Percentiles rank a stretch among this genome's conserved stretches.
Conservation (phyloP, 2,797 vertebrate species). For the Dromococcyx pavoninus region DNA sequence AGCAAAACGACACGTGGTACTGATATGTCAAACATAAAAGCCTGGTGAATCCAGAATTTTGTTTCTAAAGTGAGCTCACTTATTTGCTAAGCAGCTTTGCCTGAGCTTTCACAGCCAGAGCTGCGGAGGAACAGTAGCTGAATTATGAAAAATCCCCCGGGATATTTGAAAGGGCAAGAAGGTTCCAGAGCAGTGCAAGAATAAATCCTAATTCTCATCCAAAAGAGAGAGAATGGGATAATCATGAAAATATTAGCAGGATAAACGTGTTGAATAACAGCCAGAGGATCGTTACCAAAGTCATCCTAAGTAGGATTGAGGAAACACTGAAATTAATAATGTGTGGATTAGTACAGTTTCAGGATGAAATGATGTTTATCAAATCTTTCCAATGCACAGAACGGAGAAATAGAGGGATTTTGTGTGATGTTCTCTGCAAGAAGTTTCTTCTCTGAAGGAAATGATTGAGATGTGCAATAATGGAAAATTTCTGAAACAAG, state of each 20-base stretch:
- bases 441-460: slow-evolving; percentile 11
- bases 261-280: slow-evolving; percentile 55
- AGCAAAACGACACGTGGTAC: not conserved
- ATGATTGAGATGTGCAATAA: not conserved
- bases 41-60: not conserved
- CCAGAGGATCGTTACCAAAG: slow-evolving; percentile 61
- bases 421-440: not conserved
- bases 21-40: slow-evolving; percentile 43
- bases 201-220: slow-evolving; percentile 63
- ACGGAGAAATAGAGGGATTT: not conserved
- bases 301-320: slow-evolving; percentile 63
- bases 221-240: slow-evolving; percentile 58
- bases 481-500: not conserved
- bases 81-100: slow-evolving; percentile 68
- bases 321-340: slow-evolving; percentile 61
- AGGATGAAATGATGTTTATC: slow-evolving; percentile 30
- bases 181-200: slow-evolving; percentile 51
- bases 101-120: slow-evolving; percentile 41
- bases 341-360: slow-evolving; percentile 46
- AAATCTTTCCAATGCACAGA: not conserved
- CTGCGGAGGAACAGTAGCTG: slow-evolving; percentile 19
- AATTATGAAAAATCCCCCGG: slow-evolving; percentile 62
- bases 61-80: slow-evolving; percentile 20
- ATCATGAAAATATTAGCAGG: slow-evolving; percentile 65
- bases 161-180: slow-evolving; percentile 64